Percentiles rank a stretch among this genome's conserved stretches.
Conservation (phyloP, 2,113 vertebrate genomes). For the Sapajus apella region DNA sequence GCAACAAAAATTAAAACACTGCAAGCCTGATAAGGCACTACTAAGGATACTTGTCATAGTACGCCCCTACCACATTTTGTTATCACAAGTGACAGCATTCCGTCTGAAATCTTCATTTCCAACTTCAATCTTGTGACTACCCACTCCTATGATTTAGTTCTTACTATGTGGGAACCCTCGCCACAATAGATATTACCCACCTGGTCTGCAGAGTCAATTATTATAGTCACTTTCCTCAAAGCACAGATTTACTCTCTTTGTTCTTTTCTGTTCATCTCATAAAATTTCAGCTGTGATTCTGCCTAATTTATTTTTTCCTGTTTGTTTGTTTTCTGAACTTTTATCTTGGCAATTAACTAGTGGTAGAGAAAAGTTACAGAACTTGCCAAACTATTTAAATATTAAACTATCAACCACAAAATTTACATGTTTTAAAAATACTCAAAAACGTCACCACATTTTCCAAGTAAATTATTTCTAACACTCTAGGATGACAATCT, state of each 20-base stretch:
- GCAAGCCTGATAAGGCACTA: not conserved
- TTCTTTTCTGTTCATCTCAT: not conserved
- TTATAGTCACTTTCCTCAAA: not conserved
- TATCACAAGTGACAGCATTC: not conserved
- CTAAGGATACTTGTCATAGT: not conserved
- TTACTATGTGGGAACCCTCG: not conserved
- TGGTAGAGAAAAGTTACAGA: not conserved
- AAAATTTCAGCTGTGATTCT: not conserved
- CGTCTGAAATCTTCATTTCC: not conserved
- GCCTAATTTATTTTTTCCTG: not conserved
- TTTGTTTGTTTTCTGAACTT: not conserved
- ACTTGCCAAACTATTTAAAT: not conserved
- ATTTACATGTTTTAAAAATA: not conserved
- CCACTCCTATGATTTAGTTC: not conserved
- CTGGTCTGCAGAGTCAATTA: not conserved
- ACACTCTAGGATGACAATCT: not conserved
- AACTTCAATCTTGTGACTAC: not conserved
- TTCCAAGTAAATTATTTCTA: not conserved
- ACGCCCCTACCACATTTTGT: not conserved
- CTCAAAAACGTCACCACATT: not conserved
- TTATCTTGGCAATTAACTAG: not conserved
- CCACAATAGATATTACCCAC: not conserved
- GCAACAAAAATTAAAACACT: not conserved
- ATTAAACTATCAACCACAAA: not conserved
- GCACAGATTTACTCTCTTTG: not conserved